Percentiles rank a stretch among this genome's conserved stretches.
phyloP scores from a whole-genome alignment of 1,140 invertebrate species.

The Sminthurinus signatus region DNA sequence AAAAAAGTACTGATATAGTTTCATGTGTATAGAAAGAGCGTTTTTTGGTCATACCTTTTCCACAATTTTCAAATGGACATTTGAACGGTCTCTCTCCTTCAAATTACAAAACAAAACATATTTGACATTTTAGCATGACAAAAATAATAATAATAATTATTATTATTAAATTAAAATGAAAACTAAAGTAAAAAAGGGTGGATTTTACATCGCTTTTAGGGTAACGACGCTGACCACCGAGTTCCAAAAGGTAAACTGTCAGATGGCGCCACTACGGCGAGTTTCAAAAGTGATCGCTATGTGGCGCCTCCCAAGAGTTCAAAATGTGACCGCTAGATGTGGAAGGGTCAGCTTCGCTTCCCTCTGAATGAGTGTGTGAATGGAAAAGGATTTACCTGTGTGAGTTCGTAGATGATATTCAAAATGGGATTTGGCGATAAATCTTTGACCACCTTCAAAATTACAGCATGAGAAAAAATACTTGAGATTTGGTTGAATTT shows the following conservation, averaged over 20 bases:
- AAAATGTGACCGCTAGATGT: neutral
- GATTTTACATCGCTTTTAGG: no score
- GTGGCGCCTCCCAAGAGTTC: neutral
- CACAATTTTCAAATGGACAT: constrained; percentile 54
- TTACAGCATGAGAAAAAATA: constrained; percentile 36
- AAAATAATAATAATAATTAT: no score
- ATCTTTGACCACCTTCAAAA: constrained; percentile 39
- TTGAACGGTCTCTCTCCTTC: constrained; percentile 51
- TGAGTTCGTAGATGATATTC: constrained; percentile 41
- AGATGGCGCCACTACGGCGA: neutral
- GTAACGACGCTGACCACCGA: neutral
- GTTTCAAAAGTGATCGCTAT: neutral
- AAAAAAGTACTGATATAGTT: no score
- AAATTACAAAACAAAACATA: constrained; percentile 43
- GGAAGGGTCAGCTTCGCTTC: neutral
- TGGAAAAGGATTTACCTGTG: constrained; percentile 46
- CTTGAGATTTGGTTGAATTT: constrained; percentile 6
- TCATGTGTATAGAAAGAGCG: no score
- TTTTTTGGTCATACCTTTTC: constrained; percentile 37
- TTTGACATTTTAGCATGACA: no score
- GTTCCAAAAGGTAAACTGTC: neutral
- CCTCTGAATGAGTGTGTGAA: neutral
- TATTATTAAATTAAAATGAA: no score
- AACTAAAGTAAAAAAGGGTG: no score
- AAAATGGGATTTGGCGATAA: constrained; percentile 41